Evolutionary conservation across 2,113 vertebrate genomes (phyloP), one percentile per base, ranked within the genome.

Genomic region (Pyrgilauda ruficollis): DNA sequence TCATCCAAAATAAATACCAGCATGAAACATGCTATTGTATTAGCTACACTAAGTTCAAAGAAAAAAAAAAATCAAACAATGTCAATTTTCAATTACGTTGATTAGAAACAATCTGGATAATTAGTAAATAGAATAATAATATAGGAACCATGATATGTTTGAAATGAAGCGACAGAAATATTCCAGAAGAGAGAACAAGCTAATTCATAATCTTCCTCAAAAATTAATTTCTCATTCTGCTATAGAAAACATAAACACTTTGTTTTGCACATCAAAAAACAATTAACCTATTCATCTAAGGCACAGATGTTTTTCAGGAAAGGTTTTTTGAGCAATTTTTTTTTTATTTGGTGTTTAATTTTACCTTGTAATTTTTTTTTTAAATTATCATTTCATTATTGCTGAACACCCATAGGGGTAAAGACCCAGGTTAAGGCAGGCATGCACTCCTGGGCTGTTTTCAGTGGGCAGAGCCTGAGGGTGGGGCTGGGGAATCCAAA

Each of bases 71-170:
- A 56, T 44, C 46, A 72, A 90, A 56, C 49, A 15, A 59, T 27
- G 73, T 79, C 61, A 87, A 63, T 81, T 93, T 89, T 87, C 49
- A 89, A 79, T 91, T 95, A 84, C 11, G 74, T 35, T 87, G 66
- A 94, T 94, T 87, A 94, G 77, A 77, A 16, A 50, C 50, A 85
- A 87, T 89, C 78, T 58, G 21, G 41, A 21, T 94, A 93, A 96
- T 95, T 82, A 94, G 62, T 68, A 92, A 87, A 96, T 31, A 73
- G 55, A 90, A 80, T 90, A 95, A 91, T 79, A 89, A 91, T 33
- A 82, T 30, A 85, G 53, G 69, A 89, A 96, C 79, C 49, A 76
- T 3, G 26, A 12, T 59, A 79, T 1, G 20, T 82, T 79, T 87
- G 37, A 62, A 83, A 87, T 31, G 20, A 91, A 90, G 87, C 59